Evolutionary conservation across 2,797 vertebrate species (phyloP).

Genomic region (Microcaecilia unicolor): DNA sequence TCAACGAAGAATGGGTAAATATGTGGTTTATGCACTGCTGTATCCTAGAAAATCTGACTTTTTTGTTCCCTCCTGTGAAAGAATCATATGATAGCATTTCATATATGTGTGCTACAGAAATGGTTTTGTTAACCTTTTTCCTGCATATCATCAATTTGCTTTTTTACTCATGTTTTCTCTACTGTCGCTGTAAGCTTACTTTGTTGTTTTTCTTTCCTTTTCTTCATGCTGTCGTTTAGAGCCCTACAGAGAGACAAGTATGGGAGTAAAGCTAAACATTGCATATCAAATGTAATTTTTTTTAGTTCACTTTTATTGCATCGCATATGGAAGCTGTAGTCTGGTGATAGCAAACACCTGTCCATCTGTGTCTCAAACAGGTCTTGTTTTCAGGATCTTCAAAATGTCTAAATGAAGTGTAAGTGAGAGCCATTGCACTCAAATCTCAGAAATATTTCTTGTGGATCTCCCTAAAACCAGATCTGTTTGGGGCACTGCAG

Average conservation of each 20-base stretch:
- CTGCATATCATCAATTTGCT: conserved; percentile 73
- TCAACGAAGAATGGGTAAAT: too few species aligned
- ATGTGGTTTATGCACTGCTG: too few species aligned
- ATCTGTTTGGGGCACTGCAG: too few species aligned
- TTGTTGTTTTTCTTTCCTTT: conserved; percentile 93
- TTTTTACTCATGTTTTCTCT: conserved; percentile 77
- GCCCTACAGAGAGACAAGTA: conserved; percentile 99
- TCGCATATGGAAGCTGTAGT: conserved; percentile 68
- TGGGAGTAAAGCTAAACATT: conserved; percentile 99
- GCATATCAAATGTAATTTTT: conserved; percentile 99
- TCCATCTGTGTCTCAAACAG: too few species aligned
- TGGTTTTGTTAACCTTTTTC: conserved; percentile 62
- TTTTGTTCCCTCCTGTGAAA: too few species aligned
- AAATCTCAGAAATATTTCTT: too few species aligned
- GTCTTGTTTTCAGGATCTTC: too few species aligned
- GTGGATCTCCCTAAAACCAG: too few species aligned
- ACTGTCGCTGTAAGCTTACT: conserved; percentile 93
- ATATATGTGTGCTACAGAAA: conserved; percentile 52
- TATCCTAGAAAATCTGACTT: too few species aligned
- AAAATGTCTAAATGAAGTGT: too few species aligned
- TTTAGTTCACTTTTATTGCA: conserved; percentile 89
- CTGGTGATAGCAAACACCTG: too few species aligned
- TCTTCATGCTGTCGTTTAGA: conserved; percentile 97
- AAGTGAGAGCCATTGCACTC: too few species aligned
- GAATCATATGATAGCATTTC: conserved; percentile 54